phyloP scores from a whole-genome alignment of 2,797 vertebrate genomes.

The Podargus strigoides region DNA sequence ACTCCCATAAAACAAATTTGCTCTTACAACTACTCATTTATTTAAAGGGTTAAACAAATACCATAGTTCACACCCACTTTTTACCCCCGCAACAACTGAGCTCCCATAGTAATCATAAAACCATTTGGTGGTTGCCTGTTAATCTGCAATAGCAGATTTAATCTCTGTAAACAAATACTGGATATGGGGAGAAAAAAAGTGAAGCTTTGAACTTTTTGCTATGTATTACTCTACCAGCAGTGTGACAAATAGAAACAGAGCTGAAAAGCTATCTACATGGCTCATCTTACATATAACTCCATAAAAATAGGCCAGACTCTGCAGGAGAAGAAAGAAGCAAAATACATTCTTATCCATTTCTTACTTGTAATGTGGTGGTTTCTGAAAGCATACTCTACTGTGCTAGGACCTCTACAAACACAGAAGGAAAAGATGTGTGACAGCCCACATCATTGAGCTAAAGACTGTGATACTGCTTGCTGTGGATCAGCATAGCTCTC shows the following conservation, averaged over 20 bases:
- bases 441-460: accelerated
- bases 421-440: background rate
- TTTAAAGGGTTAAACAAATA: background rate
- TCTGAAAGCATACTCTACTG: background rate
- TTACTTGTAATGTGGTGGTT: background rate
- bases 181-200: accelerated
- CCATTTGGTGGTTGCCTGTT: background rate
- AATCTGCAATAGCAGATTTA: background rate
- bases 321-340: background rate
- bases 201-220: background rate
- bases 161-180: background rate
- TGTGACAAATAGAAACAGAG: background rate
- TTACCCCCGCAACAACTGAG: background rate
- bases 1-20: background rate
- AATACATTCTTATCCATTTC: background rate
- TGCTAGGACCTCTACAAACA: background rate
- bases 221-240: background rate
- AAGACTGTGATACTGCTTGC: accelerated
- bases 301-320: background rate
- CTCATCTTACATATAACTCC: background rate
- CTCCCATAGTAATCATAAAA: background rate
- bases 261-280: background rate
- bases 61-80: background rate
- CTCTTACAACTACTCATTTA: background rate
- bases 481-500: background rate